A percentile compares a stretch with the other conserved stretches of the same genome.
These are phyloP conservation scores for Palythoa caribaeorum DNA, from an alignment of 92 coral and sea anemone species.

Conservation along the genomic window DNA sequence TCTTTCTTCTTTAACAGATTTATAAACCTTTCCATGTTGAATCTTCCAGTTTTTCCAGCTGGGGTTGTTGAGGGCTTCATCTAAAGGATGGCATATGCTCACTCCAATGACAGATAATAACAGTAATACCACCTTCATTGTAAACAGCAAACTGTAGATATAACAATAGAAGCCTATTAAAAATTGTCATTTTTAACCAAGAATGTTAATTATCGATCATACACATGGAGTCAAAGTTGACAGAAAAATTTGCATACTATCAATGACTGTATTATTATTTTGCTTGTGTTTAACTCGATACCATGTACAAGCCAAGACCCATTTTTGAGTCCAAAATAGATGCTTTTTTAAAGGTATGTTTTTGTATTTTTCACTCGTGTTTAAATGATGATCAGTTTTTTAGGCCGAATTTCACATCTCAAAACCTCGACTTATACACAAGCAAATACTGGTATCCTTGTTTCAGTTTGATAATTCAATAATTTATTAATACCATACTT, in stretches of 20 bases:
- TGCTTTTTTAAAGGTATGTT: too few species aligned
- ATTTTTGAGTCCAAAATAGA: too few species aligned
- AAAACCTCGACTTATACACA: too few species aligned
- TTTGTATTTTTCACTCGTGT: too few species aligned
- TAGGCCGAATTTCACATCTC: too few species aligned
- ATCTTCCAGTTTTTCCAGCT: conserved; percentile 92
- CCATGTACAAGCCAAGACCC: too few species aligned
- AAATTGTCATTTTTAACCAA: not conserved
- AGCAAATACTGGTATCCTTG: too few species aligned
- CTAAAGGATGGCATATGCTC: conserved; percentile 38
- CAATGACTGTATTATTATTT: too few species aligned
- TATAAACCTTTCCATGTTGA: conserved; percentile 76
- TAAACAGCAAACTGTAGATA: not conserved
- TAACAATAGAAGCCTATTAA: not conserved
- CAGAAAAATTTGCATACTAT: not conserved
- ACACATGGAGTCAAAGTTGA: not conserved
- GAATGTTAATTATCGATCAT: not conserved
- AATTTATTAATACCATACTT: too few species aligned
- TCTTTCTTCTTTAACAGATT: conserved; percentile 73
- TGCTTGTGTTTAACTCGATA: too few species aligned
- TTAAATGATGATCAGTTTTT: too few species aligned
- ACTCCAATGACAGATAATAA: conserved; percentile 44
- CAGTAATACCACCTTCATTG: conserved; percentile 60
- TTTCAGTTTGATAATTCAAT: too few species aligned
- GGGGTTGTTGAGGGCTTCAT: conserved; percentile 68